Conservation (phyloP, 1,140 invertebrate genomes). For the Drosophila teissieri region DNA sequence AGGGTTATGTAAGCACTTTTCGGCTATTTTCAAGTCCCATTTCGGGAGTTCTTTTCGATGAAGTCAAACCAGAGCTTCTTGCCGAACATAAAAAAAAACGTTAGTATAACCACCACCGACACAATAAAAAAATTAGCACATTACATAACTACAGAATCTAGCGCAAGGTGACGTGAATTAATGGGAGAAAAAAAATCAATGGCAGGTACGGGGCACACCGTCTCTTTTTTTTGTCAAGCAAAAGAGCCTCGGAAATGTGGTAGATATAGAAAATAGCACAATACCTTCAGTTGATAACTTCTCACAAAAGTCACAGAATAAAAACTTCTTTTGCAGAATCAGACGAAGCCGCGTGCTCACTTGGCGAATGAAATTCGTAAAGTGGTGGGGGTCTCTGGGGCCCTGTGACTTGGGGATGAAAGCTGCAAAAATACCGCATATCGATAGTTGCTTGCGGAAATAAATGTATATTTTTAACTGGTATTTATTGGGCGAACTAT, state of each 20-base stretch:
- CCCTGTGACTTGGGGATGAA: background rate
- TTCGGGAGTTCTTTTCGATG: conserved; percentile 5
- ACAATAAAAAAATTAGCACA: conserved; percentile 69
- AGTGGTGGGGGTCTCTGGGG: conserved; percentile 29
- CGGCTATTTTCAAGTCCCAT: conserved; percentile 11
- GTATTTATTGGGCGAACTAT: no score
- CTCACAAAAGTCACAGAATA: conserved; percentile 85
- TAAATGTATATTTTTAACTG: no score
- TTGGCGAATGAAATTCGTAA: conserved; percentile 76
- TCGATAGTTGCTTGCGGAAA: no score
- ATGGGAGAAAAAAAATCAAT: conserved; percentile 71
- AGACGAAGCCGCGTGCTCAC: conserved; percentile 83
- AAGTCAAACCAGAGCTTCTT: background rate
- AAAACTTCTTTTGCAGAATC: conserved; percentile 84
- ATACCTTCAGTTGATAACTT: conserved; percentile 84
- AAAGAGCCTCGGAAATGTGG: conserved; percentile 15
- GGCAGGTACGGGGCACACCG: conserved; percentile 38
- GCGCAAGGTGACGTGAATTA: conserved; percentile 70
- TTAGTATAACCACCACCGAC: conserved; percentile 60
- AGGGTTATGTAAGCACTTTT: conserved; percentile 65
- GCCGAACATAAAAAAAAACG: conserved; percentile 3
- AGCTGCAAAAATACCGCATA: no score
- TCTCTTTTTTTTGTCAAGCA: conserved; percentile 6
- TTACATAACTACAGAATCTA: conserved; percentile 79
- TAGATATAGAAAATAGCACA: conserved; percentile 50